Base-by-base conservation (phyloP, 2,888 invertebrate genomes). In the Drosophila subsilvestris region DNA sequence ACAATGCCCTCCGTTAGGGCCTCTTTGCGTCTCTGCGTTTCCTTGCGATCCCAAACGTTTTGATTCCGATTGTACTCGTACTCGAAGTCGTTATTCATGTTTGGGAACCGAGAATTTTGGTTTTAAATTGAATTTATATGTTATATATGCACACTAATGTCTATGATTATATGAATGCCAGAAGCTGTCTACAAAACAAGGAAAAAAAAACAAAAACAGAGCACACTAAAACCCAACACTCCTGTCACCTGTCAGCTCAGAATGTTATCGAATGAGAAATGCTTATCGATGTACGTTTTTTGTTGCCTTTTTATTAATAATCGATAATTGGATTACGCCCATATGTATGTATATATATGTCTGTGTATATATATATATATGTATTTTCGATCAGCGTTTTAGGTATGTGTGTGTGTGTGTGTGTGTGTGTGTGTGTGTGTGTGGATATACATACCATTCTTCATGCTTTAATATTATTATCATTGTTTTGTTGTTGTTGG, bases 321-420 rank as follows among this genome's bases (percentile, higher is more conserved):
- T 85, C 76, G 82, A 83, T 83, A 80, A 83, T 86, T 78, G 75
- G 71, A 80, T 83, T 88, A 83, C 80, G 83, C 86, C 86, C 88
- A 88, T 88, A 88, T 88, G 75, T 76, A 70, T 73, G 50, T 65
- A 80, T 87, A 86, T 84, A 84, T 86, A 20, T 44, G 17, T 55
- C 3, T 44, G 47, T 68, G 86, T 86, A 82, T 86, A 87, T 86
- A 82, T 86, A 79, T 79, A 87, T 87, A 82, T 86, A 79, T 79
- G 85, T 87, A 78, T 68, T 74, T 82, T 86, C 60, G 53, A 86
- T 80, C 80, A 80, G 80, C 85, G 74, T 42, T 63, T 20, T 60
- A 12, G 9, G 29, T 32, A 27, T 43, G 27, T 56, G 14, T 37
- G 48, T 55, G 7, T 37, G n/a, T 6, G 29, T 32, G 37, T 43